A percentile compares a stretch with the other conserved stretches of the same genome.
These are phyloP conservation scores for Lasius fuliginosus DNA, from an alignment of 2,888 invertebrate genomes.

Conservation along the genomic window DNA sequence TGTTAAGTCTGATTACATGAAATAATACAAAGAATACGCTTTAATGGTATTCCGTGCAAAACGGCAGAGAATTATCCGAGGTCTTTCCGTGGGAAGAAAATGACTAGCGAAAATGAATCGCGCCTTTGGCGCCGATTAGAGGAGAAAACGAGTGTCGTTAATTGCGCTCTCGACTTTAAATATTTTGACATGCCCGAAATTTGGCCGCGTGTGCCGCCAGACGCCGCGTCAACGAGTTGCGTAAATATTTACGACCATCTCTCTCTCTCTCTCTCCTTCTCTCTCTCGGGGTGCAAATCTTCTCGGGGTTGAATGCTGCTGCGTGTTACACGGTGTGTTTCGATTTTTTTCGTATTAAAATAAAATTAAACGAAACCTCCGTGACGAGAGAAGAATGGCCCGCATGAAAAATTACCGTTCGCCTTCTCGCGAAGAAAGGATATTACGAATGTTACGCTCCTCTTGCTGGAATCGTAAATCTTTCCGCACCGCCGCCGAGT, in stretches of 20 bases:
- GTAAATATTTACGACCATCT: constrained; percentile 47
- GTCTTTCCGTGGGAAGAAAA: background rate
- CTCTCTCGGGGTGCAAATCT: constrained; percentile 28
- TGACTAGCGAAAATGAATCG: constrained; percentile 1
- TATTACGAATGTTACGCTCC: constrained; percentile 71
- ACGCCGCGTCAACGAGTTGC: constrained; percentile 21
- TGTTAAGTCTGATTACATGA: background rate
- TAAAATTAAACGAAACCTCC: constrained; percentile 64
- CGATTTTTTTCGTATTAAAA: constrained; percentile 60
- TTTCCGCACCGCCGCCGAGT: constrained; percentile 56
- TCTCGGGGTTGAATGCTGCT: background rate
- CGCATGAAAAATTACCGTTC: constrained; percentile 70
- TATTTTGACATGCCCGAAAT: constrained; percentile 47
- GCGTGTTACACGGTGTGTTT: constrained; percentile 12
- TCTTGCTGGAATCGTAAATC: constrained; percentile 71
- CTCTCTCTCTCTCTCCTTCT: constrained; percentile 31
- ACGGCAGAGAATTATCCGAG: background rate
- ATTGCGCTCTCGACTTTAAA: constrained; percentile 47
- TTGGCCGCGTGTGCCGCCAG: constrained; percentile 16
- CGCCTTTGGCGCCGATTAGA: background rate
- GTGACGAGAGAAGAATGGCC: constrained; percentile 54
- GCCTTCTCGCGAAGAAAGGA: constrained; percentile 60
- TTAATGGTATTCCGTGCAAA: background rate
- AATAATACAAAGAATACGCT: background rate
- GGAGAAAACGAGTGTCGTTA: constrained; percentile 14